These are phyloP conservation scores for Staurois parvus DNA, from an alignment of 2,797 vertebrate genomes.

Conservation along the genomic window DNA sequence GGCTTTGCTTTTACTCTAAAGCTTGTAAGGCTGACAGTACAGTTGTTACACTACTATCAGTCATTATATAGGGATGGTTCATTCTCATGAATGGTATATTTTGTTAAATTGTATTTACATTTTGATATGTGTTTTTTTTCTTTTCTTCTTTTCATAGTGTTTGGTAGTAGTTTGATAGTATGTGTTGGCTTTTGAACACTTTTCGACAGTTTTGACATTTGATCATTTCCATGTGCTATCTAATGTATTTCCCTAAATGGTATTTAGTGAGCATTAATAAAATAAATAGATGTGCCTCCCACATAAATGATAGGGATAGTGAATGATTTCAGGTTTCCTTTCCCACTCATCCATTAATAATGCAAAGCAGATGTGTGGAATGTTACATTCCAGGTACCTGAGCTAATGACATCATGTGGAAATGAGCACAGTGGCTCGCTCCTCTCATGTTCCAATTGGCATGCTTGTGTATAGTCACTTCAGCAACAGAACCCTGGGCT, in stretches of 20 bases:
- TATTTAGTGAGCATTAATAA: slow-evolving; percentile 49
- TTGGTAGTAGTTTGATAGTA: not conserved
- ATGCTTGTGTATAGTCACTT: not conserved
- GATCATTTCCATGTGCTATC: slow-evolving; percentile 40
- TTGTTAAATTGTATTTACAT: not conserved
- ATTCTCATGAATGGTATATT: not conserved
- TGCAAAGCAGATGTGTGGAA: slow-evolving; percentile 87
- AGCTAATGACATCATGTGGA: slow-evolving; percentile 82
- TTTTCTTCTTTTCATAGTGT: not conserved
- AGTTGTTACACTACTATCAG: not conserved
- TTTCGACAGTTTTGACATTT: slow-evolving; percentile 22
- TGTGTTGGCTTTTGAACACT: not conserved
- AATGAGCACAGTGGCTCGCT: slow-evolving; percentile 74
- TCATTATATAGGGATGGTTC: not conserved
- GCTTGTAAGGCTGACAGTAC: not conserved
- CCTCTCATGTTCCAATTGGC: slow-evolving; percentile 67
- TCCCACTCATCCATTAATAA: slow-evolving; percentile 86
- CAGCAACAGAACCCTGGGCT: not conserved
- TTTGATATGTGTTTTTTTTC: not conserved
- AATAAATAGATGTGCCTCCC: slow-evolving; percentile 56
- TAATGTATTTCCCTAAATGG: slow-evolving; percentile 45
- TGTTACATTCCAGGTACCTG: slow-evolving; percentile 89
- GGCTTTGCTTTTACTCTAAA: not conserved
- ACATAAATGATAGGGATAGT: slow-evolving; percentile 49
- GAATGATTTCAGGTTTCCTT: slow-evolving; percentile 60